phyloP scores from a whole-genome alignment of 2,797 vertebrate genomes.

The Tolypeutes matacus region DNA sequence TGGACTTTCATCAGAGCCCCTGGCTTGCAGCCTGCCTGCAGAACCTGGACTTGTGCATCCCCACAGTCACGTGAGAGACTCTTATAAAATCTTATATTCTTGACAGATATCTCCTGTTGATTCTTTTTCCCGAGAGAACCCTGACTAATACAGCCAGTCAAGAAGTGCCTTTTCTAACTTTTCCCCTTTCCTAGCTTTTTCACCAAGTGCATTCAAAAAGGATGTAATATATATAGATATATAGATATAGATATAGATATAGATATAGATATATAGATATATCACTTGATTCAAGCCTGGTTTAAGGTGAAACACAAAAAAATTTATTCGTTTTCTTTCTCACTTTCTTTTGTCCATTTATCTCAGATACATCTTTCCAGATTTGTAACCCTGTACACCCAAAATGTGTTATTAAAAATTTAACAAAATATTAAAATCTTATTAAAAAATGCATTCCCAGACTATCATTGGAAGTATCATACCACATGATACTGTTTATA shows the following conservation, averaged over 20 bases:
- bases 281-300: background rate
- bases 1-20: too few relatives aligned
- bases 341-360: background rate
- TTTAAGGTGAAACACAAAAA: background rate
- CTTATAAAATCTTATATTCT: too few relatives aligned
- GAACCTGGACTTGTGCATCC: too few relatives aligned
- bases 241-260: background rate
- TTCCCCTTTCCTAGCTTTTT: slow-evolving; percentile 37
- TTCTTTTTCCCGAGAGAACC: too few relatives aligned
- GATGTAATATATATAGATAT: background rate
- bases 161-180: background rate
- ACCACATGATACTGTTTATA: background rate
- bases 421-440: background rate
- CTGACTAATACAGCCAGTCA: too few relatives aligned
- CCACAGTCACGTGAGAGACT: too few relatives aligned
- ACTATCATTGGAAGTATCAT: background rate
- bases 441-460: background rate
- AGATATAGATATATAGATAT: background rate
- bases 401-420: slow-evolving; percentile 20
- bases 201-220: background rate
- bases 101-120: too few relatives aligned
- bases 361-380: background rate
- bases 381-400: background rate
- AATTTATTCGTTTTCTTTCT: slow-evolving; percentile 1
- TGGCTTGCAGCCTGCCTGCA: too few relatives aligned